phyloP scores from a whole-genome alignment of 2,797 vertebrate species.

The Syndactyla subalaris region DNA sequence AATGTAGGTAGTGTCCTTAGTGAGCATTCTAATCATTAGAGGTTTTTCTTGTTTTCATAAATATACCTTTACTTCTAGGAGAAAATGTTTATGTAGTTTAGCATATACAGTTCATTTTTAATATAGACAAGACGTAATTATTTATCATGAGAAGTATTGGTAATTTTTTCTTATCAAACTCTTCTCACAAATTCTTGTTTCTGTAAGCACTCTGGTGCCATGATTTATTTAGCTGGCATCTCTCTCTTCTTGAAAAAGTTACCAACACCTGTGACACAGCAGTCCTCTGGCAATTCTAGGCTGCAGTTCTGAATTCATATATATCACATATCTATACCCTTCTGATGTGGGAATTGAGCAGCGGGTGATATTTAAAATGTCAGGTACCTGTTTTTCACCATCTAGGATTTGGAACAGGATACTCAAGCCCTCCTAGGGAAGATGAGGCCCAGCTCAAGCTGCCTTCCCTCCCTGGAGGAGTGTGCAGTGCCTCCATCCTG shows the following conservation, averaged over 20 bases:
- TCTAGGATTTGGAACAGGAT: neutral
- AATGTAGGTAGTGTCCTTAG: neutral
- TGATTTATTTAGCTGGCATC: neutral
- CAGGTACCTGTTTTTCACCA: neutral
- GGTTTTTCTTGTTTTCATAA: neutral
- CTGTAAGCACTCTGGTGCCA: neutral
- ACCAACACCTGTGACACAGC: neutral
- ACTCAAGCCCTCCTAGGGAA: neutral
- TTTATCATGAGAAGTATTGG: neutral
- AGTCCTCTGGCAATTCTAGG: neutral
- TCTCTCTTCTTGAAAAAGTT: neutral
- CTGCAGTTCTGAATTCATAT: neutral
- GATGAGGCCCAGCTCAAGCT: neutral
- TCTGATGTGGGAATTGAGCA: neutral
- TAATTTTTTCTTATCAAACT: neutral
- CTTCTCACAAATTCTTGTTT: neutral
- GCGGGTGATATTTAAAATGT: neutral
- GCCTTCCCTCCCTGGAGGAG: neutral
- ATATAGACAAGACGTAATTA: neutral
- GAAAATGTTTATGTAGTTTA: neutral
- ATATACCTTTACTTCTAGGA: neutral
- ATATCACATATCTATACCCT: neutral
- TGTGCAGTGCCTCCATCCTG: rapidly evolving
- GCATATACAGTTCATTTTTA: neutral
- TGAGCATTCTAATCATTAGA: neutral